Percentiles rank a stretch among this genome's conserved stretches.
These are phyloP conservation scores for Ceraclea dissimilis DNA, from an alignment of 2,888 invertebrate species.

Conservation along the genomic window DNA sequence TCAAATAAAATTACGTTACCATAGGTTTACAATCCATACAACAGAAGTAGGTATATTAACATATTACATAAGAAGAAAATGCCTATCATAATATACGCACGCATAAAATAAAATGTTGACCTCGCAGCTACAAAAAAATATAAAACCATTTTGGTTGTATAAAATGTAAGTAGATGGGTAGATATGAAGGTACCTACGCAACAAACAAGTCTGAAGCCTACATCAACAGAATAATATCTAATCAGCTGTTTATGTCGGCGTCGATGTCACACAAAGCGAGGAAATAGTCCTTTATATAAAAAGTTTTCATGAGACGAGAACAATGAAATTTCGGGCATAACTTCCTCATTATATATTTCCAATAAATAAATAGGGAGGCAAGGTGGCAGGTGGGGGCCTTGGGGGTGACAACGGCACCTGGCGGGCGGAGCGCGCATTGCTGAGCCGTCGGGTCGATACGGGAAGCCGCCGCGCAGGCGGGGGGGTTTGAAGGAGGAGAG, in stretches of 20 bases:
- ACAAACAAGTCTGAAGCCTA: not conserved
- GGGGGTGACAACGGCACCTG: slow-evolving; percentile 7
- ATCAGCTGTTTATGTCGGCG: slow-evolving; percentile 4
- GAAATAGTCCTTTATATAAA: not conserved
- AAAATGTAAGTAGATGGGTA: no score
- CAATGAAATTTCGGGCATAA: slow-evolving; percentile 3
- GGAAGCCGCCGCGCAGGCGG: slow-evolving; percentile 20
- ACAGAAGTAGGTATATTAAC: no score
- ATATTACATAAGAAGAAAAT: no score
- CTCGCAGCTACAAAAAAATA: no score
- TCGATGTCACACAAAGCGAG: not conserved
- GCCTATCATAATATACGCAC: no score
- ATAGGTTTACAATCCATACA: no score
- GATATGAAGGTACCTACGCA: no score
- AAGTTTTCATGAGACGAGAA: slow-evolving; percentile 3
- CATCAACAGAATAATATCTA: not conserved
- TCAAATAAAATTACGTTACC: no score
- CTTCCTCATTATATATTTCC: slow-evolving; percentile 7
- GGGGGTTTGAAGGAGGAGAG: slow-evolving; percentile 5
- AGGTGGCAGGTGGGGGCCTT: slow-evolving; percentile 1
- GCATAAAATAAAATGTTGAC: no score
- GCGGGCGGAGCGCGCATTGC: slow-evolving; percentile 13
- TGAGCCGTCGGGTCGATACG: slow-evolving; percentile 18
- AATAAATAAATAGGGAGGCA: not conserved
- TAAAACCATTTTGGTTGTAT: no score